A percentile compares a stretch with the other conserved stretches of the same genome.
Conservation (phyloP, 1,140 invertebrate genomes). For the Bombyx mandarina region DNA sequence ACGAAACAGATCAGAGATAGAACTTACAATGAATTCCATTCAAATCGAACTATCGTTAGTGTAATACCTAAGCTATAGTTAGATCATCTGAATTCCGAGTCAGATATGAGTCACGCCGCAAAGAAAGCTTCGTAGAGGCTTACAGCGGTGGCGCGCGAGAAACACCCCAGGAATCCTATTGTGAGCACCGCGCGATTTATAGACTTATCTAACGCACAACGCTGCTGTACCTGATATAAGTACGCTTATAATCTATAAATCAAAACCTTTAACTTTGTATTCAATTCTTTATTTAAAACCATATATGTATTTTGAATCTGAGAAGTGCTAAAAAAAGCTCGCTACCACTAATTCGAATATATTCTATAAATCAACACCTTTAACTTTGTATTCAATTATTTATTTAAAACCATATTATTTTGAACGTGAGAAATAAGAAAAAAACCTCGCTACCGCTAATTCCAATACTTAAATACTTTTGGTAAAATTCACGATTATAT, state of each 20-base stretch:
- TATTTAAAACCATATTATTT: neutral
- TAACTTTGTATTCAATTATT: constrained; percentile 1
- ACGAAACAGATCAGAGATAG: neutral
- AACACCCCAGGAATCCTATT: constrained; percentile 53
- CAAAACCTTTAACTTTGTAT: constrained; percentile 1
- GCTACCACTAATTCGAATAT: no score
- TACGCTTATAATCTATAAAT: constrained; percentile 1
- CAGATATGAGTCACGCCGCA: constrained; percentile 28
- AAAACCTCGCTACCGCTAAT: no score
- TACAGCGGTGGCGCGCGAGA: constrained; percentile 28
- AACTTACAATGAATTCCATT: neutral
- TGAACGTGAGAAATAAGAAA: no score
- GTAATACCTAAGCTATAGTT: constrained; percentile 14
- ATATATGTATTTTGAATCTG: no score
- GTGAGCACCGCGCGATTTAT: constrained; percentile 51
- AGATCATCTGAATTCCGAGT: constrained; percentile 25
- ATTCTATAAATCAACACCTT: neutral
- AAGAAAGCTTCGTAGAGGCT: constrained; percentile 28
- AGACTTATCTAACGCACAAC: constrained; percentile 37
- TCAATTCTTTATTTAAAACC: neutral
- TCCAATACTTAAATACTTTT: no score
- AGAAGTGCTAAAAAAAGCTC: no score
- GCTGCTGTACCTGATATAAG: constrained; percentile 20
- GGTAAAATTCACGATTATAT: no score
- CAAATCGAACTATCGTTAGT: neutral